Evolutionary conservation across 2,797 vertebrate genomes (phyloP).

Genomic region (Calcarius lapponicus): DNA sequence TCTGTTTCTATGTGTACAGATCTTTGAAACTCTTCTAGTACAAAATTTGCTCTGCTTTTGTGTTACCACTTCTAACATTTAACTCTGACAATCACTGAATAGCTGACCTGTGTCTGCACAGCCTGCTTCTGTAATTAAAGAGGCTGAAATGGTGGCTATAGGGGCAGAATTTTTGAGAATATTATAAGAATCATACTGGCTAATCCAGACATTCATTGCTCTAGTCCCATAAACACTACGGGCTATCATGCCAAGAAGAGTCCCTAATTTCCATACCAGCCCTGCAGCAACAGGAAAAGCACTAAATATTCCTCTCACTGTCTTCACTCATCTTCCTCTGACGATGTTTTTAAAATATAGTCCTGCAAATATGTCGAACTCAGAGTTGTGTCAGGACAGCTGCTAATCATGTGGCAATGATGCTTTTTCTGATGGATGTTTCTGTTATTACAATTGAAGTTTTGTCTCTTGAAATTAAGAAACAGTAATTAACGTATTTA

Average conservation of each 20-base stretch:
- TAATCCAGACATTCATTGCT: not conserved
- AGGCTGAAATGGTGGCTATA: not conserved
- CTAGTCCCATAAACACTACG: not conserved
- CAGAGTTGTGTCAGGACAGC: conserved; percentile 44
- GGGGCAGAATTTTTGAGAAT: not conserved
- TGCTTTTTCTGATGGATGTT: conserved; percentile 52
- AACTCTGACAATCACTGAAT: not conserved
- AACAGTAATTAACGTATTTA: conserved; percentile 69
- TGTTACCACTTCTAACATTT: not conserved
- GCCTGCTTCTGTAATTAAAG: not conserved
- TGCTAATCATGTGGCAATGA: conserved; percentile 39
- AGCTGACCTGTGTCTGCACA: not conserved
- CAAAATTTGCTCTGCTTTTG: conserved; percentile 20
- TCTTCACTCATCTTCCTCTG: not conserved
- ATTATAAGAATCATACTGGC: not conserved
- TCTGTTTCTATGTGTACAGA: not conserved
- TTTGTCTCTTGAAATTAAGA: conserved; percentile 75
- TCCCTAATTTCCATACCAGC: conserved; percentile 24
- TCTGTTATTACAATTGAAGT: conserved; percentile 55
- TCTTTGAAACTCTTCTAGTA: not conserved
- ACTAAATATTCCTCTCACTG: conserved; percentile 8
- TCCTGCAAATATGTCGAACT: not conserved
- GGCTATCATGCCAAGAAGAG: not conserved
- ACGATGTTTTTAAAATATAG: not conserved
- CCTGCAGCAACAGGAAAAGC: conserved; percentile 17